Conservation (phyloP, 2,113 vertebrate genomes). For the Cromileptes altivelis region DNA sequence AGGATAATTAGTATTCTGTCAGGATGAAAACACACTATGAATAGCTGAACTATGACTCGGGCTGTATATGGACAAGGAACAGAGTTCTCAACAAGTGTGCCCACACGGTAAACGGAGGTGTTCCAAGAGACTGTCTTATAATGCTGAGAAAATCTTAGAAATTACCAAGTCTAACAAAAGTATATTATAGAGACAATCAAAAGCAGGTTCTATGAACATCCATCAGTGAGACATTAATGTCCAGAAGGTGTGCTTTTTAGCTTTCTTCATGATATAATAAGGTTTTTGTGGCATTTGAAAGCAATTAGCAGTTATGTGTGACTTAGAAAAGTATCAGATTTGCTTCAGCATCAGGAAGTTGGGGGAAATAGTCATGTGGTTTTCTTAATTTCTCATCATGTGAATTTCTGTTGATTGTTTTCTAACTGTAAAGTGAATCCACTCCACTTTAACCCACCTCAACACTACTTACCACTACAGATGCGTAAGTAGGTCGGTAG, state of each 20-base stretch:
- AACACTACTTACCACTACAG: not conserved
- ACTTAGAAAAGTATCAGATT: not conserved
- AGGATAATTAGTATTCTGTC: conserved; percentile 60
- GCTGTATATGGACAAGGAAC: conserved; percentile 30
- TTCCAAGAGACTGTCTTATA: not conserved
- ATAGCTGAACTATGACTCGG: conserved; percentile 54
- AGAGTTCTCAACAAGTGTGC: not conserved
- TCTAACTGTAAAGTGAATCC: not conserved
- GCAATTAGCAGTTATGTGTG: not conserved
- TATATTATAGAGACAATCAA: not conserved
- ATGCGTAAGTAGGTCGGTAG: not conserved
- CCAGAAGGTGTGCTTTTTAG: not conserved
- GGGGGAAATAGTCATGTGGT: not conserved
- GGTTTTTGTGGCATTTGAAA: conserved; percentile 6
- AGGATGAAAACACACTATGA: conserved; percentile 52
- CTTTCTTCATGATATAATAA: not conserved
- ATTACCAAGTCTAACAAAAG: not conserved
- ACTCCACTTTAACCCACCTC: not conserved
- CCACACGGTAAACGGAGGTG: not conserved
- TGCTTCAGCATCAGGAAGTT: not conserved
- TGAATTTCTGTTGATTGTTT: not conserved
- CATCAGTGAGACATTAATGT: not conserved
- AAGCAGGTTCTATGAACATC: not conserved
- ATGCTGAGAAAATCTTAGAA: not conserved
- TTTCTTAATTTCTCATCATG: not conserved